phyloP scores from a whole-genome alignment of 2,113 vertebrate genomes.

The Bujurquina vittata region DNA sequence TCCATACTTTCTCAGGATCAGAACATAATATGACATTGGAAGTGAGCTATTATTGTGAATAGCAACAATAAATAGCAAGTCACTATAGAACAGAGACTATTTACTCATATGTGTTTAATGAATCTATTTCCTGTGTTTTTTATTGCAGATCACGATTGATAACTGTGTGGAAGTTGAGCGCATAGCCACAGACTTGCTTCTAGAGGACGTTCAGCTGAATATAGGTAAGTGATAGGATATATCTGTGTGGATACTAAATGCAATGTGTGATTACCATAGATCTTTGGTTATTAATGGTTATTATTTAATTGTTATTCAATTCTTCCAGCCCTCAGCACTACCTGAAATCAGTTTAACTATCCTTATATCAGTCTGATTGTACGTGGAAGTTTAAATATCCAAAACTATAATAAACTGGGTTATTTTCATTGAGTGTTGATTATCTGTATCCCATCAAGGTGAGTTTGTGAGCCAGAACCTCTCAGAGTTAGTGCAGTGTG shows the following conservation, averaged over 20 bases:
- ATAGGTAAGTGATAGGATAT: constrained; percentile 58
- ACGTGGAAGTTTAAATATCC: background rate
- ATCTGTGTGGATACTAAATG: background rate
- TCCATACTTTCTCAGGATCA: background rate
- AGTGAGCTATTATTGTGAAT: background rate
- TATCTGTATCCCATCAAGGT: constrained; percentile 24
- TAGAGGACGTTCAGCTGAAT: constrained; percentile 78
- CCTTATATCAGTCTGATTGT: background rate
- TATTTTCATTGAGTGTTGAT: background rate
- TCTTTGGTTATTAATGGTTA: background rate
- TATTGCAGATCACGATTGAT: constrained; percentile 78
- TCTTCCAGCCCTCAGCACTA: background rate
- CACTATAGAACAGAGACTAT: background rate
- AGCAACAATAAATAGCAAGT: background rate
- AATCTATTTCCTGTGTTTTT: background rate
- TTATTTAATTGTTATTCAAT: background rate
- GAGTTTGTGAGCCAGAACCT: constrained; percentile 82
- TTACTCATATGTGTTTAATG: background rate
- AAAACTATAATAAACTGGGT: background rate
- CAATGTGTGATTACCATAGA: background rate
- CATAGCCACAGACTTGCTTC: constrained; percentile 77
- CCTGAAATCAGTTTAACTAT: background rate
- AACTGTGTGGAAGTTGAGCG: constrained; percentile 84
- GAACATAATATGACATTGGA: background rate
- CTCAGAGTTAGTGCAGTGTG: constrained; percentile 63